Evolutionary conservation across 2,797 vertebrate genomes (phyloP).

Genomic region (Caiman crocodilus): DNA sequence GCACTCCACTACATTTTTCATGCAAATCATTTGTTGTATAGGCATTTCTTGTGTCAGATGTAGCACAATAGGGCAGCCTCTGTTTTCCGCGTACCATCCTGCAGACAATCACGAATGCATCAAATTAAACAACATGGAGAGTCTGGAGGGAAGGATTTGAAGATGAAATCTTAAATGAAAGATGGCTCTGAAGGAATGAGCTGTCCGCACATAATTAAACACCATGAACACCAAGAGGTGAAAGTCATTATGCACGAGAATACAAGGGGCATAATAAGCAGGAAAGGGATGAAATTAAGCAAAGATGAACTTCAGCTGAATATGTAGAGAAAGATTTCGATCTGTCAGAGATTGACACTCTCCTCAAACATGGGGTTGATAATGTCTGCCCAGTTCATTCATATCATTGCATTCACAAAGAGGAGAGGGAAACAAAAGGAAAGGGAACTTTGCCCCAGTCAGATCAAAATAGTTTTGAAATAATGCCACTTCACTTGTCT

Average conservation of each 20-base stretch:
- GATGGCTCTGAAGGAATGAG: neutral
- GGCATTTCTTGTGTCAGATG: neutral
- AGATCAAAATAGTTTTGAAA: too few species aligned
- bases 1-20: neutral
- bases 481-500: too few species aligned
- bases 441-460: too few species aligned
- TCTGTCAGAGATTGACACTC: neutral
- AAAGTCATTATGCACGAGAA: neutral
- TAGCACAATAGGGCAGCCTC: neutral
- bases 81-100: neutral
- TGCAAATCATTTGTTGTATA: neutral
- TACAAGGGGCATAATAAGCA: fast-evolving
- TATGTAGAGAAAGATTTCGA: neutral
- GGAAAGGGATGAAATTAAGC: neutral
- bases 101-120: neutral
- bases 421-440: too few species aligned
- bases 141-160: neutral
- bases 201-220: fast-evolving
- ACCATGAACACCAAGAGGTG: neutral
- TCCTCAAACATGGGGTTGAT: too few species aligned
- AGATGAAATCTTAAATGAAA: neutral
- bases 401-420: too few species aligned
- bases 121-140: fast-evolving
- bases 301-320: neutral
- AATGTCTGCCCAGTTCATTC: too few species aligned